These are phyloP conservation scores for Gila robusta DNA, from an alignment of 2,797 vertebrate genomes.

Conservation along the genomic window DNA sequence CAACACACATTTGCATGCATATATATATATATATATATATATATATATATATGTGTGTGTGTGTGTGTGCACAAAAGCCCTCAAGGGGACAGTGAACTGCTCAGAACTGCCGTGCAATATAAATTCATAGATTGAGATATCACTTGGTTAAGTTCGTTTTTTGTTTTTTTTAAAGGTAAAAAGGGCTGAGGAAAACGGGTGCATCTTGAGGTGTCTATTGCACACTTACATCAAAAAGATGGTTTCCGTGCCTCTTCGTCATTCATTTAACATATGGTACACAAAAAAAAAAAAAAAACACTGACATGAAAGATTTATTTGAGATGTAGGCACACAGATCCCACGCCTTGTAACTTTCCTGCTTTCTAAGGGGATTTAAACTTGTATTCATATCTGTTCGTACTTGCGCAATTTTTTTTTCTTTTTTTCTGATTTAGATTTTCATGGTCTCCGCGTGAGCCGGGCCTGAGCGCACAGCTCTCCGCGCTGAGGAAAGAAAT, in stretches of 20 bases:
- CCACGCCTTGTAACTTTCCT: constrained; percentile 10
- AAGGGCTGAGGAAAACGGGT: neutral
- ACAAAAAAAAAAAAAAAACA: neutral
- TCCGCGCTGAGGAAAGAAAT: constrained; percentile 41
- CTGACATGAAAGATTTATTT: constrained; percentile 23
- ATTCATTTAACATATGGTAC: constrained; percentile 36
- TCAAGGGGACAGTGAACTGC: neutral
- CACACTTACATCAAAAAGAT: constrained; percentile 23
- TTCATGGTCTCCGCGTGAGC: constrained; percentile 26
- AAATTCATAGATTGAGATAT: neutral
- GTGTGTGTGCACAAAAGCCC: constrained; percentile 2
- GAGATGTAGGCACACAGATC: constrained; percentile 15
- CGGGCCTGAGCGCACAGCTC: constrained; percentile 14
- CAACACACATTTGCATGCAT: constrained; percentile 8
- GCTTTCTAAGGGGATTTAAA: constrained; percentile 38
- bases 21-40: too few species aligned
- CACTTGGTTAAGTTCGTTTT: constrained; percentile 22
- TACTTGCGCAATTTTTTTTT: neutral
- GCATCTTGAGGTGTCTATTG: neutral
- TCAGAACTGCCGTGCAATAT: constrained; percentile 2
- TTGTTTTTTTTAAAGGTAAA: constrained; percentile 3
- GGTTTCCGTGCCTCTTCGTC: neutral
- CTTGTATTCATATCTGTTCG: constrained; percentile 18
- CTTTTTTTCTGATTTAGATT: constrained; percentile 20
- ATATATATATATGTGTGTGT: too few species aligned